Evolutionary conservation across 2,888 invertebrate species (phyloP).

Genomic region (Archaeoteleia sp.): DNA sequence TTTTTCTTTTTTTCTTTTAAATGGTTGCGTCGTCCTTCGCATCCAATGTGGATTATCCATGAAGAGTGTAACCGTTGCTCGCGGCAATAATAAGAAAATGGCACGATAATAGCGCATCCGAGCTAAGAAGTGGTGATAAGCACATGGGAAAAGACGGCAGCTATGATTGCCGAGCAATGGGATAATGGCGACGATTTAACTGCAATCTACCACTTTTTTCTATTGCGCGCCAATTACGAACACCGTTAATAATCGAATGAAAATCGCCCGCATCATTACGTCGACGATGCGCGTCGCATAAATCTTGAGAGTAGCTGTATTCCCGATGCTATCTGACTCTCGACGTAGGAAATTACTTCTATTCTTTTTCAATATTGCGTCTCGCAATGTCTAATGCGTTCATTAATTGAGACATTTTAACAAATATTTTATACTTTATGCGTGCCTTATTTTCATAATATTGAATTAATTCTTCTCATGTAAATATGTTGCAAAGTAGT

Average conservation of each 20-base stretch:
- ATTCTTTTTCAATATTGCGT: slow-evolving; percentile 29
- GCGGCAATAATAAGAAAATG: slow-evolving; percentile 23
- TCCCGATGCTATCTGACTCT: slow-evolving; percentile 39
- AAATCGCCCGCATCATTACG: slow-evolving; percentile 50
- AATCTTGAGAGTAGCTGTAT: slow-evolving; percentile 27
- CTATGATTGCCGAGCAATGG: slow-evolving; percentile 22
- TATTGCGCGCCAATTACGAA: slow-evolving; percentile 36
- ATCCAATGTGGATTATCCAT: too few species aligned
- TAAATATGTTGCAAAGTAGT: too few species aligned
- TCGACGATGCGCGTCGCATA: slow-evolving; percentile 45
- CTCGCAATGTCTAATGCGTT: slow-evolving; percentile 46
- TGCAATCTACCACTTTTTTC: slow-evolving; percentile 44
- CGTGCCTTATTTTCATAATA: too few species aligned
- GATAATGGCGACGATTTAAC: slow-evolving; percentile 49
- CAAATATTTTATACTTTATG: too few species aligned
- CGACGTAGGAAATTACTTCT: slow-evolving; percentile 44
- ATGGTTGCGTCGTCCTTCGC: too few species aligned
- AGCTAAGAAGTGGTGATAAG: slow-evolving; percentile 29
- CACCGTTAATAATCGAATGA: slow-evolving; percentile 49
- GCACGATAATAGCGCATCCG: slow-evolving; percentile 19
- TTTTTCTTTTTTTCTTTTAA: too few species aligned
- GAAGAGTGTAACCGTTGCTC: too few species aligned
- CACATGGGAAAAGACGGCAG: neutral
- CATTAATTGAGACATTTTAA: too few species aligned
- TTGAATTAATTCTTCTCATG: too few species aligned